Evolutionary conservation across 2,113 vertebrate genomes (phyloP).

Genomic region (Tachuris rubrigastra): DNA sequence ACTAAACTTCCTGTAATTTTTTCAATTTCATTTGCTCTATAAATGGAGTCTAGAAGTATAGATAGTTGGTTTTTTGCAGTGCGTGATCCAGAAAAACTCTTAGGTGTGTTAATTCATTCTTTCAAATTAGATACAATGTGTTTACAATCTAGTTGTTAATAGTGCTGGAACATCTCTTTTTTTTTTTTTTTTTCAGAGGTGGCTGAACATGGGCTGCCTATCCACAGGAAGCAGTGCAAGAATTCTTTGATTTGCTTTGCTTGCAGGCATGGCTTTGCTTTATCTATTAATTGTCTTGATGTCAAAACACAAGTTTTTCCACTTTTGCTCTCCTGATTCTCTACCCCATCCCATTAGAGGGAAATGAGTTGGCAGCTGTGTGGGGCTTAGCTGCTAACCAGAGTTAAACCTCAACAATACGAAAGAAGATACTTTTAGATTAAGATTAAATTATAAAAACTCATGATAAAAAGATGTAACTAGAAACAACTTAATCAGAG

Average conservation of each 20-base stretch:
- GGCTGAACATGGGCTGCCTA: background rate
- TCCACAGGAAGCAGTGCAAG: rapidly evolving
- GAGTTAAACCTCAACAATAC: background rate
- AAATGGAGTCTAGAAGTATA: background rate
- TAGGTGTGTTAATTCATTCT: background rate
- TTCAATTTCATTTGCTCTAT: background rate
- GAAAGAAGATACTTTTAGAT: background rate
- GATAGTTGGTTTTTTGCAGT: background rate
- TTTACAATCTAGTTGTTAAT: background rate
- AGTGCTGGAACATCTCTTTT: background rate
- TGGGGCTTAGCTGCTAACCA: background rate
- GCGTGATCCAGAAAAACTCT: background rate
- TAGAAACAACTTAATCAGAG: background rate
- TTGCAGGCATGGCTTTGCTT: background rate
- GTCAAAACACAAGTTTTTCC: background rate
- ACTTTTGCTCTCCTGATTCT: background rate
- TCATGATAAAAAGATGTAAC: background rate
- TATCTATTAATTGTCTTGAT: background rate
- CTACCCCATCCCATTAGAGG: rapidly evolving
- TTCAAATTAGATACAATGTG: background rate
- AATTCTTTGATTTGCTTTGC: background rate
- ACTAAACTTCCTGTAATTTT: background rate
- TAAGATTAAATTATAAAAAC: background rate
- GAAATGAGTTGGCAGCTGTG: background rate
- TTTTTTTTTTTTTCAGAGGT: background rate